Evolutionary conservation across 2,113 vertebrate species (phyloP).

Genomic region (Porphyrio hochstetteri): DNA sequence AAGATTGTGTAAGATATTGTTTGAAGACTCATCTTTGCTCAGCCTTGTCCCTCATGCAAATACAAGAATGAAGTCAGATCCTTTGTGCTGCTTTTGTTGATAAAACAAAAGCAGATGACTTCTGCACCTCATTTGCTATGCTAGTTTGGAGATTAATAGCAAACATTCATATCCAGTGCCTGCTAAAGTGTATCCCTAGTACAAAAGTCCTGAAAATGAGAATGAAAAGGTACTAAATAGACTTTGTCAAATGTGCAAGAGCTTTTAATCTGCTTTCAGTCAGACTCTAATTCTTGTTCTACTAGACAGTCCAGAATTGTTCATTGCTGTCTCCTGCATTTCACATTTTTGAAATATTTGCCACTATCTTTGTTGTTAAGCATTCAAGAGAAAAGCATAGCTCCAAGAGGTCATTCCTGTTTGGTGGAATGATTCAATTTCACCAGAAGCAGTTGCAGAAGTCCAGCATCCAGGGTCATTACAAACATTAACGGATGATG

Average conservation of each 20-base stretch:
- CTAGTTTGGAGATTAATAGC: not conserved
- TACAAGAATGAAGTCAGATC: not conserved
- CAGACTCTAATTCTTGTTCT: not conserved
- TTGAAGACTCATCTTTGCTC: not conserved
- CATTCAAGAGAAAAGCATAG: not conserved
- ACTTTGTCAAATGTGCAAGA: not conserved
- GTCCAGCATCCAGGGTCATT: not conserved
- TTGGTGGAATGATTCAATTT: not conserved
- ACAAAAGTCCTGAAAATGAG: not conserved
- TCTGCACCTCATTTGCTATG: not conserved
- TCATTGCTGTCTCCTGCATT: not conserved
- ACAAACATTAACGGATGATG: not conserved
- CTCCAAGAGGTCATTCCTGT: not conserved
- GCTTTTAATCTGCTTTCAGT: not conserved
- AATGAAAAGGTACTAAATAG: not conserved
- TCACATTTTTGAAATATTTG: not conserved
- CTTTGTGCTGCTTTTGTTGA: not conserved
- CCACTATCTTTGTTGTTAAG: not conserved
- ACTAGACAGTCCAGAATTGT: not conserved
- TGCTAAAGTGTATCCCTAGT: not conserved
- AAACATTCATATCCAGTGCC: not conserved
- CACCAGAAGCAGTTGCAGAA: not conserved
- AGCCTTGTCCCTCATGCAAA: not conserved
- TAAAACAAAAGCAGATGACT: not conserved
- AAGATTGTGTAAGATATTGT: not conserved